Evolutionary conservation across 2,113 vertebrate species (phyloP).

Genomic region (Clarias macrocephalus): DNA sequence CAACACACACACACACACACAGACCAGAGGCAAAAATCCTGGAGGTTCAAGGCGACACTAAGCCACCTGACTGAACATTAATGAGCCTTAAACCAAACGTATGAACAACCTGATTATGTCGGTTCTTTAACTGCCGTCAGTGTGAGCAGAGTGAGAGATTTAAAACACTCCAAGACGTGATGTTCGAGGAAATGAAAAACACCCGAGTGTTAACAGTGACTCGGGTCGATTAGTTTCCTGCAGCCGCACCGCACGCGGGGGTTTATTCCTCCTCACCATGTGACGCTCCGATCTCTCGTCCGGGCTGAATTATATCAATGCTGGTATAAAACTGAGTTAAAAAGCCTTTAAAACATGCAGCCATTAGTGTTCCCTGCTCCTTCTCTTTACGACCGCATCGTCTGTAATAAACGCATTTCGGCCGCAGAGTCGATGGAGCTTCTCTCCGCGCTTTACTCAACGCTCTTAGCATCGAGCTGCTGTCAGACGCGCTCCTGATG

Average conservation of each 20-base stretch:
- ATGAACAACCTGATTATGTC: background rate
- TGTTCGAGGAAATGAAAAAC: background rate
- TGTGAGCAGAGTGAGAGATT: background rate
- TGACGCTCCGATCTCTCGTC: background rate
- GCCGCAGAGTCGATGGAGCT: conserved; percentile 1
- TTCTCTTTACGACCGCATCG: conserved; percentile 24
- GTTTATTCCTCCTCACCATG: background rate
- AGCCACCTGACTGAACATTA: no score
- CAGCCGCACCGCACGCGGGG: background rate
- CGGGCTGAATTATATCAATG: background rate
- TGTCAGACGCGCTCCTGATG: conserved; percentile 43
- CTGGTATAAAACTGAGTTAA: background rate
- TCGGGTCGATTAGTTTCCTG: background rate
- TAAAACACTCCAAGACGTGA: background rate
- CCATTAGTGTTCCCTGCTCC: conserved; percentile 37
- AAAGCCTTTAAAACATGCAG: conserved; percentile 21
- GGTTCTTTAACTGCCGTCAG: background rate
- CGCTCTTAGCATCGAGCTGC: conserved; percentile 49
- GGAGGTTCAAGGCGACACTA: no score
- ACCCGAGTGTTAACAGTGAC: background rate
- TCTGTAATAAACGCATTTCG: conserved; percentile 26
- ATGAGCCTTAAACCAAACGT: background rate
- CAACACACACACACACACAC: no score
- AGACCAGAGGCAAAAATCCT: no score
- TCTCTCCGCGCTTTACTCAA: conserved; percentile 37